Evolutionary conservation across 2,113 vertebrate species (phyloP), one percentile per base, ranked within the genome.

Genomic region (Nycticebus coucang): DNA sequence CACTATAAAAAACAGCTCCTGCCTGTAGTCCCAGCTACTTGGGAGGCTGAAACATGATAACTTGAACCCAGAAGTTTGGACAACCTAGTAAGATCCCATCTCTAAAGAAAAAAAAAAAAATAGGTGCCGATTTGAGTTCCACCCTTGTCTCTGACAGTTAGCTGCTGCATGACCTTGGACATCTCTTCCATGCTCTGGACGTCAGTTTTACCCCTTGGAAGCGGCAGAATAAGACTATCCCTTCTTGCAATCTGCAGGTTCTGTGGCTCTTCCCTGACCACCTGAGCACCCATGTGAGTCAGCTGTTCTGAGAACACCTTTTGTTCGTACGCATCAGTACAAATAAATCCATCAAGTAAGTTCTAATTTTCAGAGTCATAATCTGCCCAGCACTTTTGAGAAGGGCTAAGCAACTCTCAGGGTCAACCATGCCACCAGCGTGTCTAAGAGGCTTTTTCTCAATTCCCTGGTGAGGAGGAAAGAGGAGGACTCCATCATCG

Each of bases 391-490:
- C 35, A 66, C 53, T 88, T 95, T 69, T 69, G 53, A 75, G 69
- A 91, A 77, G 10, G 30, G 8, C n/a, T 80, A 55, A 92, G 80
- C 64, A 35, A 66, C 72, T 66, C 17, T 53, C 0, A 0, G 68
- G 90, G 77, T 66, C 72, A 92, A 41, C 53, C n/a, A 62, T 33
- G 33, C 80, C 72, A 87, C 62, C n/a, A 96, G 94, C 79, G 7
- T 28, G 2, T 82, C 57, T 55, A 74, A 75, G 68, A 93, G 77
- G 33, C 66, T n/a, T 86, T 79, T 78, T 57, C 87, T 71, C 55
- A 80, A 7, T n/a, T 96, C 92, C 62, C 87, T 45, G 30, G 45
- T 75, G 90, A 93, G 71, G 45, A 82, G 55, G 83, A 87, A 87
- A 94, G 72, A 41, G 0, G 1, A 93, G 81, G 93, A 85, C 77